Percentiles rank a stretch among this genome's conserved stretches.
These are phyloP conservation scores for Abrostola tripartita DNA, from an alignment of 2,888 invertebrate genomes.

Conservation along the genomic window DNA sequence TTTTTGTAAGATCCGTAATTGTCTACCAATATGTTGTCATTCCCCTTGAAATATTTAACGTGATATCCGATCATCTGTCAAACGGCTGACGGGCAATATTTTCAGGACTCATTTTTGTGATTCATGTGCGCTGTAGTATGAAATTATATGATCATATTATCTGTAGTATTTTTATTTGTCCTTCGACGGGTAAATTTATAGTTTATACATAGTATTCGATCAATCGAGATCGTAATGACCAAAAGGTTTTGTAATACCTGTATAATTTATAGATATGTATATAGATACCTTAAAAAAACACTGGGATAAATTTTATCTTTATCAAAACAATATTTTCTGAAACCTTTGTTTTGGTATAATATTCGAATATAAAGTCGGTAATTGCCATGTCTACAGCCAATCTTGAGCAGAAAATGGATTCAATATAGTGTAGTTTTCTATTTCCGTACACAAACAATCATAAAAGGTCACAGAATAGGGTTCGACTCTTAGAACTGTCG, in stretches of 20 bases:
- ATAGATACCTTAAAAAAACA: too few species aligned
- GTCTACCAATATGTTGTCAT: too few species aligned
- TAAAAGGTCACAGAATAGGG: slow-evolving; percentile 38
- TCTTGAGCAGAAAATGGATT: slow-evolving; percentile 58
- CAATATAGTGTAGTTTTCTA: slow-evolving; percentile 63
- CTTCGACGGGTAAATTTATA: not conserved
- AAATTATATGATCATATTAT: not conserved
- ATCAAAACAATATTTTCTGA: slow-evolving; percentile 16
- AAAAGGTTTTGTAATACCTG: too few species aligned
- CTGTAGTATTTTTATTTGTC: not conserved
- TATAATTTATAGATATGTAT: too few species aligned
- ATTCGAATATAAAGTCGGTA: slow-evolving; percentile 37
- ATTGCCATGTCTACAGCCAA: slow-evolving; percentile 49
- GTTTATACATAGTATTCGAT: not conserved
- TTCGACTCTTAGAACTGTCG: not conserved
- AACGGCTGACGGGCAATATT: not conserved
- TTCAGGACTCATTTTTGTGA: not conserved
- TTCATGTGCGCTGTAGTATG: not conserved
- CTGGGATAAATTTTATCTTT: not conserved
- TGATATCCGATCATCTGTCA: not conserved
- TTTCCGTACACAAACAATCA: slow-evolving; percentile 58
- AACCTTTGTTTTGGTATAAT: not conserved
- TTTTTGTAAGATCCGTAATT: too few species aligned
- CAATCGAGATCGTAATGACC: too few species aligned
- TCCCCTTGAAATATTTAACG: too few species aligned